A percentile compares a stretch with the other conserved stretches of the same genome.
Conservation (phyloP, 2,113 vertebrate species). For the Clupea harengus region DNA sequence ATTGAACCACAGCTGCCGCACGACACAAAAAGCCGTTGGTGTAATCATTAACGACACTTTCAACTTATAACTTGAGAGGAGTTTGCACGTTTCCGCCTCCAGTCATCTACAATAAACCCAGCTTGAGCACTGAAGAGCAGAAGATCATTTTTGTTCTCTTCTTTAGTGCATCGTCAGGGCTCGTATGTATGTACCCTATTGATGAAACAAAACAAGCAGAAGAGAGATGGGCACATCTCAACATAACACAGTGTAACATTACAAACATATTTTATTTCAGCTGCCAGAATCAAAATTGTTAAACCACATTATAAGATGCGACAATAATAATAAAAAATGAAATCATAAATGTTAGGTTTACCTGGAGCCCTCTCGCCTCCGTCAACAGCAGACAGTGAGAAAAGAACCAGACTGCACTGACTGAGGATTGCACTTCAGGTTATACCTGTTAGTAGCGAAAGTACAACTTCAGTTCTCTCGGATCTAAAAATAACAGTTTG, state of each 20-base stretch:
- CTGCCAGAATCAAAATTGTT: neutral
- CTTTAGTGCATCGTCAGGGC: neutral
- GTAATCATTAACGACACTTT: neutral
- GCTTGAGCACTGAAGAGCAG: neutral
- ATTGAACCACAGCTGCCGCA: neutral
- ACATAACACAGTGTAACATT: neutral
- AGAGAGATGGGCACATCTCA: neutral
- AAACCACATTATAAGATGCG: neutral
- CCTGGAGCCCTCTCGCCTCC: neutral
- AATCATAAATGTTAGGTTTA: neutral
- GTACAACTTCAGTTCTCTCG: too few relatives aligned
- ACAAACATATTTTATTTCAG: too few relatives aligned
- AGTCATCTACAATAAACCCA: neutral
- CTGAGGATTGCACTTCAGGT: neutral
- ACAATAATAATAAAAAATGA: neutral
- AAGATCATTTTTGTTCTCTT: neutral
- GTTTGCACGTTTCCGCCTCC: neutral
- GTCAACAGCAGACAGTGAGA: neutral
- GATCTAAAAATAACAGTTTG: too few relatives aligned
- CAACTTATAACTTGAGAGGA: neutral
- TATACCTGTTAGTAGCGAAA: neutral
- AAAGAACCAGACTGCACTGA: neutral
- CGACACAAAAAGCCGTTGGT: neutral
- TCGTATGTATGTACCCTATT: neutral
- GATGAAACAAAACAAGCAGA: neutral